Percentiles rank a stretch among this genome's conserved stretches.
These are phyloP conservation scores for Homarus gammarus DNA, from an alignment of 2,888 invertebrate genomes.

Conservation along the genomic window DNA sequence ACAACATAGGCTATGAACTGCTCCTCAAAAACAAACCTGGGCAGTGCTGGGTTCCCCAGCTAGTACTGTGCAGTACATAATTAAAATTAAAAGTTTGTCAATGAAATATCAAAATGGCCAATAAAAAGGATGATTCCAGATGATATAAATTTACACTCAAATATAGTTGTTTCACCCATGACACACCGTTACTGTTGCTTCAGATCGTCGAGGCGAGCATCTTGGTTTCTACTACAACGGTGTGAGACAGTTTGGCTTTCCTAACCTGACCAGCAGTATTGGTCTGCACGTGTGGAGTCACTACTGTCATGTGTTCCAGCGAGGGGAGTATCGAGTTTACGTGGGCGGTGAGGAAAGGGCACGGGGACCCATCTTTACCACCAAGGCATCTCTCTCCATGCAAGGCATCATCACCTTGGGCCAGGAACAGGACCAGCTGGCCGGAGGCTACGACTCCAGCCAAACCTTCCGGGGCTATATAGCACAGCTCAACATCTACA, in stretches of 20 bases:
- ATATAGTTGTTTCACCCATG: too few relatives aligned
- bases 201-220: slow-evolving; percentile 63
- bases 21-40: too few relatives aligned
- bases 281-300: slow-evolving; percentile 15
- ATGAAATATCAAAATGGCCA: too few relatives aligned
- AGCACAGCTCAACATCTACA: slow-evolving; percentile 42
- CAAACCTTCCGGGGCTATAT: slow-evolving; percentile 23
- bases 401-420: slow-evolving; percentile 36
- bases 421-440: slow-evolving; percentile 34
- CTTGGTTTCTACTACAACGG: slow-evolving; percentile 70
- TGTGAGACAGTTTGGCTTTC: slow-evolving; percentile 46
- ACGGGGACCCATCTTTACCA: background rate
- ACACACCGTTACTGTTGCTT: too few relatives aligned
- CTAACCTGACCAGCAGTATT: background rate
- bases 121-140: too few relatives aligned
- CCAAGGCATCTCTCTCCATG: slow-evolving; percentile 3
- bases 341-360: slow-evolving; percentile 22
- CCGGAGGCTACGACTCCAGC: slow-evolving; percentile 25
- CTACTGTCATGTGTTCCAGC: slow-evolving; percentile 8
- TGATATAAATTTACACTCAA: too few relatives aligned
- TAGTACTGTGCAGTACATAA: too few relatives aligned
- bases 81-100: too few relatives aligned
- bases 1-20: too few relatives aligned
- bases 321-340: slow-evolving; percentile 34
- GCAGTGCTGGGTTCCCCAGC: too few relatives aligned